Evolutionary conservation across 2,888 invertebrate genomes (phyloP).

Genomic region (Drosophila stalkeri): DNA sequence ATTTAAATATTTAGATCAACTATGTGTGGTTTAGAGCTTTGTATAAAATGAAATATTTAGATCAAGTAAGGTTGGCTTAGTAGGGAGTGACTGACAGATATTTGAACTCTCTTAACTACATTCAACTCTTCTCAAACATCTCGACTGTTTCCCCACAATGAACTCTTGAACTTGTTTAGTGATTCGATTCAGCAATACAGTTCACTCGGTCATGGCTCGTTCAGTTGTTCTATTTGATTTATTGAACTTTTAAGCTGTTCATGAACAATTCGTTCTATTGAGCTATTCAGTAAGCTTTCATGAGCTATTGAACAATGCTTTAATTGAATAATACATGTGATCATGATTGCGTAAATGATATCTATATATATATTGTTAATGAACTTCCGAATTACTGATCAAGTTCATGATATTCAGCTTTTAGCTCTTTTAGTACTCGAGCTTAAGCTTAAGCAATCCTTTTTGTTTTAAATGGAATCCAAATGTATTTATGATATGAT

Average conservation of each 20-base stretch:
- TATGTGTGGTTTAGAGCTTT: no score
- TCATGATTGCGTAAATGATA: background rate
- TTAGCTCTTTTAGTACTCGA: background rate
- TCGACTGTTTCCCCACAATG: background rate
- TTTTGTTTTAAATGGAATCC: background rate
- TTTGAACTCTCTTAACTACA: background rate
- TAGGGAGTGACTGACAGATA: background rate
- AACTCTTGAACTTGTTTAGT: background rate
- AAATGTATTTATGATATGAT: background rate
- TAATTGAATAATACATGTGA: slow-evolving; percentile 1
- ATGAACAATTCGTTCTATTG: background rate
- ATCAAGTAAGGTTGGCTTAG: background rate
- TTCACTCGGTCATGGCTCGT: background rate
- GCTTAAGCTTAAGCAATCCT: background rate
- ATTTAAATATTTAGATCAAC: background rate
- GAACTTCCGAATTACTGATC: background rate
- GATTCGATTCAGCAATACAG: background rate
- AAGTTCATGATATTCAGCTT: background rate
- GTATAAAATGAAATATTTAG: background rate
- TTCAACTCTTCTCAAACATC: background rate
- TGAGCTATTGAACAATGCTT: background rate
- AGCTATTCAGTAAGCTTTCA: background rate
- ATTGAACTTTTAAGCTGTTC: background rate
- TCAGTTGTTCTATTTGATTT: slow-evolving; percentile 1
- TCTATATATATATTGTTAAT: background rate